phyloP scores from a whole-genome alignment of 92 coral and sea anemone genomes.

The Umimayanthus chanpuru region DNA sequence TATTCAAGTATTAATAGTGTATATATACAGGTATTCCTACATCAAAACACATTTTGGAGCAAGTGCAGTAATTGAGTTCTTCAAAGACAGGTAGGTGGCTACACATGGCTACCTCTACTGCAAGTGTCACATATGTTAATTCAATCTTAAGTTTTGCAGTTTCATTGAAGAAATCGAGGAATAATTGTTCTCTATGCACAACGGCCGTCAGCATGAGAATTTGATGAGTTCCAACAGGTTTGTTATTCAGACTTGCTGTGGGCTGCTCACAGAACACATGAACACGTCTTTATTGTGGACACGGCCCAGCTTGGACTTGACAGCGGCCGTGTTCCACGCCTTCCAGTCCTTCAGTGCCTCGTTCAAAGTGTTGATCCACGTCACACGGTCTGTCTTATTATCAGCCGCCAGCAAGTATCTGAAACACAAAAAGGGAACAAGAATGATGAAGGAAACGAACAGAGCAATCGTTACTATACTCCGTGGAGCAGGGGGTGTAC shows the following conservation, averaged over 20 bases:
- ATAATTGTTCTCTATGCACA: not conserved
- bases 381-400: constrained; percentile 88
- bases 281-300: constrained; percentile 60
- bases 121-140: not conserved
- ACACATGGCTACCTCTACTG: not conserved
- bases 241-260: constrained; percentile 28
- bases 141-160: not conserved
- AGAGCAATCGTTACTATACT: too few relatives aligned
- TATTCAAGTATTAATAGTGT: not conserved
- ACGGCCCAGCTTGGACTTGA: constrained; percentile 63
- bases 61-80: not conserved
- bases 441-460: too few relatives aligned
- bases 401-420: constrained; percentile 94
- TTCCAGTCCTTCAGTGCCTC: constrained; percentile 93
- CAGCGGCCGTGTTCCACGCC: constrained; percentile 70
- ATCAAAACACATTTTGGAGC: not conserved
- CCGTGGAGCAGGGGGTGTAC: too few relatives aligned
- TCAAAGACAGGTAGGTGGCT: not conserved
- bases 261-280: constrained; percentile 54
- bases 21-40: not conserved
- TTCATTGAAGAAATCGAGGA: not conserved
- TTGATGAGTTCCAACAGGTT: not conserved
- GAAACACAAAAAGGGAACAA: not conserved
- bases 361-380: constrained; percentile 90
- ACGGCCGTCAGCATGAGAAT: not conserved